Evolutionary conservation across 2,113 vertebrate species (phyloP).

Genomic region (Gymnarchus niloticus): DNA sequence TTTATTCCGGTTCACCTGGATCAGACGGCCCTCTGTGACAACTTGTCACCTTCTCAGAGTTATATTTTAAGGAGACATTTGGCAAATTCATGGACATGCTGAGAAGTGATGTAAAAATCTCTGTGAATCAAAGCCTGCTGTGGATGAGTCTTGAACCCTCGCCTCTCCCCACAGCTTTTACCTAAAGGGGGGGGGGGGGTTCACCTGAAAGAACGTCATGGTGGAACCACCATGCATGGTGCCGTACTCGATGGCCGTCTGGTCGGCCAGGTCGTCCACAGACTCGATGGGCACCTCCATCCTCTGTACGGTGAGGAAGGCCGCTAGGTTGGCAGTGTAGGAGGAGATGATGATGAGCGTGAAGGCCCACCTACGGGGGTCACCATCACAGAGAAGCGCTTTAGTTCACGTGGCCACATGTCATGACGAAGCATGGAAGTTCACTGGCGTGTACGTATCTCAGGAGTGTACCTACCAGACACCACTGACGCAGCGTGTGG

Average conservation of each 20-base stretch:
- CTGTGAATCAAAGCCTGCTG: too few relatives aligned
- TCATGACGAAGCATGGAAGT: background rate
- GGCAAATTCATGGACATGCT: too few relatives aligned
- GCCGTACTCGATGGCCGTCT: slow-evolving; percentile 94
- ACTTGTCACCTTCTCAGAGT: too few relatives aligned
- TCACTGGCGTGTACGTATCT: slow-evolving; percentile 56
- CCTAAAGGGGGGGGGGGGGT: slow-evolving; percentile 37
- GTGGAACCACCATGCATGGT: slow-evolving; percentile 96
- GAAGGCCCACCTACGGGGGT: slow-evolving; percentile 84
- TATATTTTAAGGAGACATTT: too few relatives aligned
- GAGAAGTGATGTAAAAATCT: too few relatives aligned
- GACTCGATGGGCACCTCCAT: slow-evolving; percentile 98
- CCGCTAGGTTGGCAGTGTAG: slow-evolving; percentile 94
- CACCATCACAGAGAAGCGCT: background rate
- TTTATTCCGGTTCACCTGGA: background rate
- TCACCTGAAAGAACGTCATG: slow-evolving; percentile 97
- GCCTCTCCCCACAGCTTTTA: too few relatives aligned
- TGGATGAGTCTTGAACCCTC: too few relatives aligned
- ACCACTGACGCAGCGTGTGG: slow-evolving; percentile 92
- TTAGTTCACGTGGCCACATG: background rate
- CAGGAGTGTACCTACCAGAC: slow-evolving; percentile 77
- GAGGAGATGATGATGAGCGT: slow-evolving; percentile 98
- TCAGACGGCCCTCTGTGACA: too few relatives aligned
- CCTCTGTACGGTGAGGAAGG: slow-evolving; percentile 91
- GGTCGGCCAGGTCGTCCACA: slow-evolving; percentile 92